Conservation (phyloP, 2,797 vertebrate genomes). For the Hydrocynus forskahlii region DNA sequence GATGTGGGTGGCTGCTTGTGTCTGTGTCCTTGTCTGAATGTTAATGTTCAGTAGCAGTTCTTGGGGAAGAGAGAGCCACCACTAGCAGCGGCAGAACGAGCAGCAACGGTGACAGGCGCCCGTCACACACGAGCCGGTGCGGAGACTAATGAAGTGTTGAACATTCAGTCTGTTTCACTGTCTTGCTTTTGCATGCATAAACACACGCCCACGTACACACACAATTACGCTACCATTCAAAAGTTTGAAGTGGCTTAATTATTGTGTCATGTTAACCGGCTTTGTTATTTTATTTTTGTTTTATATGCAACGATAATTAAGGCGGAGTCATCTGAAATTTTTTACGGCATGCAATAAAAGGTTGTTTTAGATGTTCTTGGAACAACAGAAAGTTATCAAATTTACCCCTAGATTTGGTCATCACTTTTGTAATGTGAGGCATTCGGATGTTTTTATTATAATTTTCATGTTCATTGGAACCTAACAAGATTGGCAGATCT, state of each 20-base stretch:
- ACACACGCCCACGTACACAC: conserved; percentile 15
- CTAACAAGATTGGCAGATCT: too few relatives aligned
- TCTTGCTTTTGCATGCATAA: conserved; percentile 12
- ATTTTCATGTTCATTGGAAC: too few relatives aligned
- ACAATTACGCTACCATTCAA: neutral
- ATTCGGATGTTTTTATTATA: too few relatives aligned
- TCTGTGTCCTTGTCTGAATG: conserved; percentile 57
- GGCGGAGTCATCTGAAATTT: too few relatives aligned
- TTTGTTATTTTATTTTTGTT: too few relatives aligned
- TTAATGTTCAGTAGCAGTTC: conserved; percentile 51
- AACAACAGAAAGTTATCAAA: too few relatives aligned
- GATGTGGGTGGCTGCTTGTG: conserved; percentile 46
- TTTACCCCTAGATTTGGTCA: too few relatives aligned
- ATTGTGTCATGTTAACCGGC: too few relatives aligned
- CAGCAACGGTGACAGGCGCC: conserved; percentile 42
- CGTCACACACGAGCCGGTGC: conserved; percentile 31
- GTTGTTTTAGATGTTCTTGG: too few relatives aligned
- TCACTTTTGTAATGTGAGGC: too few relatives aligned
- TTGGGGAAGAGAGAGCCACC: conserved; percentile 30
- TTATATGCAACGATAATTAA: too few relatives aligned
- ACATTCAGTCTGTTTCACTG: conserved; percentile 34
- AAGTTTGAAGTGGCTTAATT: neutral
- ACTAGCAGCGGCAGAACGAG: conserved; percentile 34
- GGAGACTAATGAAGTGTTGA: conserved; percentile 50
- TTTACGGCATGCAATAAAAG: too few relatives aligned